These are phyloP conservation scores for Cromileptes altivelis DNA, from an alignment of 2,113 vertebrate genomes.

Conservation along the genomic window DNA sequence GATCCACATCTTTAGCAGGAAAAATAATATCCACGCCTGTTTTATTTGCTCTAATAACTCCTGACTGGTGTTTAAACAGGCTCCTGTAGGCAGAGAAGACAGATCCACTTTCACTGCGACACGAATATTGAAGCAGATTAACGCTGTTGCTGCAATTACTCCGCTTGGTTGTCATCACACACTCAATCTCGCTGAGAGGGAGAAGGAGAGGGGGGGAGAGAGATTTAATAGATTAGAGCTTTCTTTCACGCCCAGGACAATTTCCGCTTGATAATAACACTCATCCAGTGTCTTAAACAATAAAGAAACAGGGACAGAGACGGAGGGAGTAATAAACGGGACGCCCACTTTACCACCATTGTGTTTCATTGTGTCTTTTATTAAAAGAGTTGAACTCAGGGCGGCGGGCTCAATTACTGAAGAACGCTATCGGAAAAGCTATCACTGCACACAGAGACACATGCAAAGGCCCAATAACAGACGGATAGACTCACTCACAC, in stretches of 20 bases:
- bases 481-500: background rate
- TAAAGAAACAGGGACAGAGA: constrained; percentile 56
- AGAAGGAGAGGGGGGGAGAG: constrained; percentile 28
- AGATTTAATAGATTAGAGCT: constrained; percentile 70
- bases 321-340: constrained; percentile 61
- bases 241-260: constrained; percentile 60
- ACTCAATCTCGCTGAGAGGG: constrained; percentile 34
- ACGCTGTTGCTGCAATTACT: constrained; percentile 76
- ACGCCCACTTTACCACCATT: constrained; percentile 49
- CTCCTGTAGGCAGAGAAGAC: constrained; percentile 41
- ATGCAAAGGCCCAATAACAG: background rate
- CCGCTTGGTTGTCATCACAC: constrained; percentile 55
- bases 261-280: constrained; percentile 72
- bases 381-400: constrained; percentile 70
- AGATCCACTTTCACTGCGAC: constrained; percentile 50
- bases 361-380: constrained; percentile 68
- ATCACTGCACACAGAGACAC: constrained; percentile 30
- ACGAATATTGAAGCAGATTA: constrained; percentile 77
- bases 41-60: constrained; percentile 35
- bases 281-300: constrained; percentile 68
- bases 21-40: constrained; percentile 29
- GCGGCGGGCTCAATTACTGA: constrained; percentile 46
- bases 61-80: constrained; percentile 22
- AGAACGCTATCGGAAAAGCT: constrained; percentile 56
- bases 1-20: constrained; percentile 17